Base-by-base conservation (phyloP, 2,888 invertebrate species). In the Alcis repandata region DNA sequence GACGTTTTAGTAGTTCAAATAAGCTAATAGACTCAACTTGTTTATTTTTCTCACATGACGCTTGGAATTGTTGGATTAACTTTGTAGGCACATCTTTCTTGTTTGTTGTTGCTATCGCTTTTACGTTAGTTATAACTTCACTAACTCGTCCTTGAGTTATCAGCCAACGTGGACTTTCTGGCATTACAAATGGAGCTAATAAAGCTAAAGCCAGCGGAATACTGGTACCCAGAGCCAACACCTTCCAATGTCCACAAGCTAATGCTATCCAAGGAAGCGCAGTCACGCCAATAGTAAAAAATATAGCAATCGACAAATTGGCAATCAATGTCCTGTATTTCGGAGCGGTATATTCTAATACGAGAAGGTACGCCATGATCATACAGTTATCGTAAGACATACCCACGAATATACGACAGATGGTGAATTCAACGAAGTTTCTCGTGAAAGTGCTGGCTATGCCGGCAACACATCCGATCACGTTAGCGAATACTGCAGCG, bases 141-240 rank as follows among this genome's bases (percentile, higher is more conserved):
- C 89, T 80, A 1, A 87, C 68, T 17, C 85, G 79, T 8, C 87
- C 88, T 63, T 84, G 87, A 10, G 86, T 83, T 3, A 90, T 63
- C 10, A 89, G 67, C 90, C 90, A 91, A 53, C 86, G 80, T 11
- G 91, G 87, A 64, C 91, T 91, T 70, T 91, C 91, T 1, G 89
- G 89, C 36, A 90, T 75, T 22, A 89, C 54, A 11, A 87, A 78
- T 10, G 85, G 87, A 6, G 87, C 77, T 2, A 89, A 38, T 38
- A 90, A 10, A 3, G 84, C 70, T 8, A 87, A 61, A 0, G 72
- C 79, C 78, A 90, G 76, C 0, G 90, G 89, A 22, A 86, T 62
- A 66, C 89, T 88, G 2, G 87, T 90, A 1, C 70, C 89, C 62
- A 91, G 74, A 4, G 84, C 80, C 10, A 89, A 52, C 9, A 68